Evolutionary conservation across 2,797 vertebrate species (phyloP).

Genomic region (Erpetoichthys calabaricus): DNA sequence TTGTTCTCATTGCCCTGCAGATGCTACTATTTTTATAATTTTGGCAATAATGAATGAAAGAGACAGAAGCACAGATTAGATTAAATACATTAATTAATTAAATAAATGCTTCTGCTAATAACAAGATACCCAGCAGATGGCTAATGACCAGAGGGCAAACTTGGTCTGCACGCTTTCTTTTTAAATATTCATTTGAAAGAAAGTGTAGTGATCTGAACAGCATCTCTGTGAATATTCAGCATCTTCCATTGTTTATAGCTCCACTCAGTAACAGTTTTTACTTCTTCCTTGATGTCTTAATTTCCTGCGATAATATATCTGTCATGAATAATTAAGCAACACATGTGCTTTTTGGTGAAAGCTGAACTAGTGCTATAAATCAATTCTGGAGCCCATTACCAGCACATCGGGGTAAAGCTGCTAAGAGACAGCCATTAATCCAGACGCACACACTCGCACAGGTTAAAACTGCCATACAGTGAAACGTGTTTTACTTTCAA

Average conservation of each 20-base stretch:
- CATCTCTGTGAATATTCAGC: slow-evolving; percentile 14
- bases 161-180: slow-evolving; percentile 21
- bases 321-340: slow-evolving; percentile 51
- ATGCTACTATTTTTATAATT: not conserved
- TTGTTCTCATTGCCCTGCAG: not conserved
- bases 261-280: slow-evolving; percentile 35
- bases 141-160: slow-evolving; percentile 18
- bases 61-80: not conserved
- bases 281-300: slow-evolving; percentile 39
- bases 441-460: not conserved
- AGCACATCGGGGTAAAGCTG: slow-evolving; percentile 20
- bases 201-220: slow-evolving; percentile 5
- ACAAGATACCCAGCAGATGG: slow-evolving; percentile 11
- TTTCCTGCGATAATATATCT: slow-evolving; percentile 47
- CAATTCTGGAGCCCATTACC: slow-evolving; percentile 33
- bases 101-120: slow-evolving; percentile 3
- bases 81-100: not conserved
- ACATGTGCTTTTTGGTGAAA: slow-evolving; percentile 37
- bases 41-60: not conserved
- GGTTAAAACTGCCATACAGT: no score
- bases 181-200: slow-evolving; percentile 4
- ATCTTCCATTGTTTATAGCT: slow-evolving; percentile 31
- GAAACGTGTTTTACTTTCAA: slow-evolving; percentile 10
- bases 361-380: slow-evolving; percentile 38
- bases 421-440: slow-evolving; percentile 6